Base-by-base conservation (phyloP, 1,140 invertebrate genomes). In the Calephelis nemesis region DNA sequence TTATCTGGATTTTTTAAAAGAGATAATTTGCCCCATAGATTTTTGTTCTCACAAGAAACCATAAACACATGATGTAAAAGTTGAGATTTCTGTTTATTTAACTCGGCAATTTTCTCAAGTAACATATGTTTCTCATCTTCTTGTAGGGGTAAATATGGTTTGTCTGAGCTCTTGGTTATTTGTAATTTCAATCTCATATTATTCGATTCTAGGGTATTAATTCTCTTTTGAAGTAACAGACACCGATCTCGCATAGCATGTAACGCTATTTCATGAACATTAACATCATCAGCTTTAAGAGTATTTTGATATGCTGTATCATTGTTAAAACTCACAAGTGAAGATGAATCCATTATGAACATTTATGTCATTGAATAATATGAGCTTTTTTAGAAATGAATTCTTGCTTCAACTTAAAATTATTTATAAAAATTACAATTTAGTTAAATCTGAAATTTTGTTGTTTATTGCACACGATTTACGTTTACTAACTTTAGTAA, bases 221-320 rank as follows among this genome's bases (percentile, higher is more conserved):
- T 92, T 76, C 95, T 92, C 68, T 93, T 92, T 85, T 97, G 95
- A 54, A 97, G 87, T 68, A 94, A 91, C 77, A 95, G 93, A 88
- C 96, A 97, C 50, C 96, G 91, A 86, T 97, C 96, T 79, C 95
- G 94, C 93, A 97, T 95, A 7, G 96, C 96, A 84, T 96, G 94
- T 73, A 96, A 92, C 11, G 96, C 96, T 60, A 96, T 91, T 91
- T 96, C 94, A 58, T 96, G 86, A 15, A 96, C 96, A 88, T 93
- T 92, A 11, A 86, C 70, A 69, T 88, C 85, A 65, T 91, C 87
- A 19, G 73, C 79, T 82, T 91, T 91, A 19, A 88, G 49, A 11
- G 87, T 88, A 15, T 78, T 80, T 74, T 88, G 86, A 65, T 83
- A 89, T 47, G 88, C 87, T 11, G 85, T 83, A 76, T 91, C 87